Evolutionary conservation across 2,797 vertebrate species (phyloP).

Genomic region (Numenius phaeopus): DNA sequence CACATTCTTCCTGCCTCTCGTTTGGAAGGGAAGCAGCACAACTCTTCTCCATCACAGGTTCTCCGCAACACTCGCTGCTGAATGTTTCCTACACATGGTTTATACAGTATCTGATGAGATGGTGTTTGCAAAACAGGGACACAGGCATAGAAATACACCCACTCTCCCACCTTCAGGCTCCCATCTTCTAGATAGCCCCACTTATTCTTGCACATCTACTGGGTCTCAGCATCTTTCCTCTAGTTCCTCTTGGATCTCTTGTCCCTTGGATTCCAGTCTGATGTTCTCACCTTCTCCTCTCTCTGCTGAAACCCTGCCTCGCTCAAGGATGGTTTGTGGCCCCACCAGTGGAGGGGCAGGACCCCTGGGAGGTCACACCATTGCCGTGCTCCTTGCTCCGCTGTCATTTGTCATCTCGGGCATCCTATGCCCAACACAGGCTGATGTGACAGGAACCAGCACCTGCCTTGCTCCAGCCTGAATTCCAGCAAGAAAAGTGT

Average conservation of each 20-base stretch:
- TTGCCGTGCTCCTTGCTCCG: neutral
- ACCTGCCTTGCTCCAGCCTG: neutral
- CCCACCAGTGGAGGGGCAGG: neutral
- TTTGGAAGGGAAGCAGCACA: conserved; percentile 9
- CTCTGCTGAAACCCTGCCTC: neutral
- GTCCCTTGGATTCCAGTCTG: neutral
- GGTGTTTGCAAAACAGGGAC: conserved; percentile 18
- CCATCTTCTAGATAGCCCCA: neutral
- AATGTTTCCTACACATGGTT: neutral
- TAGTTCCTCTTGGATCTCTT: neutral
- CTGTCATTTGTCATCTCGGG: neutral
- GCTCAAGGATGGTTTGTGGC: fast-evolving
- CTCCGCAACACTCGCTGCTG: neutral
- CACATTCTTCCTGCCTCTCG: neutral
- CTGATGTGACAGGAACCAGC: neutral
- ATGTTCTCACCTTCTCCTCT: neutral
- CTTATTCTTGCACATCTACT: neutral
- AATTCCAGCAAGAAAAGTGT: neutral
- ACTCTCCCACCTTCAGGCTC: neutral
- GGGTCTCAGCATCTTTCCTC: neutral
- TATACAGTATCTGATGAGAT: neutral
- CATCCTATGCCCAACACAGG: neutral
- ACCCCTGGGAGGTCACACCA: neutral
- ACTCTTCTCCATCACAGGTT: neutral
- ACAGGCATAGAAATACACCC: neutral